A percentile compares a stretch with the other conserved stretches of the same genome.
phyloP scores from a whole-genome alignment of 2,888 invertebrate species.

The Polyommatus iphigenia region DNA sequence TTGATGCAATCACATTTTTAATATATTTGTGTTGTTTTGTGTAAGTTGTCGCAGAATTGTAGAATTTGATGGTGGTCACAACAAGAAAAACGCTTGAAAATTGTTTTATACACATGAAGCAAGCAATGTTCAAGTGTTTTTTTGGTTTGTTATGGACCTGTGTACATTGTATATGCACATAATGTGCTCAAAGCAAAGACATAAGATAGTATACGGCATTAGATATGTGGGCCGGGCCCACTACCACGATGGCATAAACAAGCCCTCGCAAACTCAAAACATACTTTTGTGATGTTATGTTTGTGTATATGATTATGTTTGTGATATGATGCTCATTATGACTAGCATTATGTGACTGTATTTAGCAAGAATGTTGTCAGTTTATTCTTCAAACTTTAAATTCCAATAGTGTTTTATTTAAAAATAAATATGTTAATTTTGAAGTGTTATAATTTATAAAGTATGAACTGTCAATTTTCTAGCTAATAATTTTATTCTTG shows the following conservation, averaged over 20 bases:
- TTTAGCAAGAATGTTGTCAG: background rate
- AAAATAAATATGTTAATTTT: background rate
- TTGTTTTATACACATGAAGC: background rate
- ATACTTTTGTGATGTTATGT: background rate
- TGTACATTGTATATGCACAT: background rate
- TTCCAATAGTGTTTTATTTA: background rate
- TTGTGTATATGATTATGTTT: background rate
- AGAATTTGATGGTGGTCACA: background rate
- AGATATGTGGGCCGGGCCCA: background rate
- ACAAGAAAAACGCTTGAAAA: background rate
- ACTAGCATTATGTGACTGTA: background rate
- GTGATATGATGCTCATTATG: background rate
- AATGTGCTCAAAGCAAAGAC: background rate
- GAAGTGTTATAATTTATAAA: background rate
- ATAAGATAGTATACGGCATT: background rate
- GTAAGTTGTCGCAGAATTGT: background rate
- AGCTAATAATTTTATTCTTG: no score
- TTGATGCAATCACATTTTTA: constrained; percentile 34
- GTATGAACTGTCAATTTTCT: no score
- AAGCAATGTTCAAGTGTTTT: background rate
- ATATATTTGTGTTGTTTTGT: constrained; percentile 12
- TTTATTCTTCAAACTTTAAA: background rate
- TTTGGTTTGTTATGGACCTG: background rate
- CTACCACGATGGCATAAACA: background rate
- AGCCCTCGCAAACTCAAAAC: background rate